Evolutionary conservation across 2,888 invertebrate species (phyloP).

Genomic region (Tenthredo amoena): DNA sequence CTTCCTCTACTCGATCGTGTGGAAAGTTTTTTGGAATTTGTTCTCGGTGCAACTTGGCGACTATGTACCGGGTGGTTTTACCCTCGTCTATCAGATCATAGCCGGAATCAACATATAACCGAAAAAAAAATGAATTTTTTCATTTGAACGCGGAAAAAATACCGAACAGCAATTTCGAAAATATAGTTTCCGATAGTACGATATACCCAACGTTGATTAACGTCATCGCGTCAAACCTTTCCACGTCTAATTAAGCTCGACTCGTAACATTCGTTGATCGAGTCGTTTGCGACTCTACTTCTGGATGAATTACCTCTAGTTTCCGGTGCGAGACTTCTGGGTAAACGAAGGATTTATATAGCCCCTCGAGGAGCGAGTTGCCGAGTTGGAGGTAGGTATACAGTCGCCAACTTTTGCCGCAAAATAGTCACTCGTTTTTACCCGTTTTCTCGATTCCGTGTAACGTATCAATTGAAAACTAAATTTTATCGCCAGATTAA

Average conservation of each 20-base stretch:
- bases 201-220: not conserved
- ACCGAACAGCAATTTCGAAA: not conserved
- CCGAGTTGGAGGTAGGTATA: not conserved
- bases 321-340: conserved; percentile 4
- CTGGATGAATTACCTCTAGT: conserved; percentile 10
- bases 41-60: not conserved
- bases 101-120: not conserved
- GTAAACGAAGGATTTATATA: conserved; percentile 17
- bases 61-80: not conserved
- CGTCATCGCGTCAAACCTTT: not conserved
- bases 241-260: conserved; percentile 3
- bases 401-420: not conserved
- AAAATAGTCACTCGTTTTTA: not conserved
- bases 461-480: no score
- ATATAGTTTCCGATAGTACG: not conserved
- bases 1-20: not conserved
- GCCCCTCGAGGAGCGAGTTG: not conserved
- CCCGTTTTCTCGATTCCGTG: not conserved
- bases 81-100: not conserved
- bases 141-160: not conserved
- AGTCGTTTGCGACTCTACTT: not conserved
- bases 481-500: no score
- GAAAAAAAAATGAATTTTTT: not conserved
- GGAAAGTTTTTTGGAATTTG: not conserved
- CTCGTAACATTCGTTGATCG: not conserved